These are phyloP conservation scores for Macaria notata DNA, from an alignment of 2,888 invertebrate species.

Conservation along the genomic window DNA sequence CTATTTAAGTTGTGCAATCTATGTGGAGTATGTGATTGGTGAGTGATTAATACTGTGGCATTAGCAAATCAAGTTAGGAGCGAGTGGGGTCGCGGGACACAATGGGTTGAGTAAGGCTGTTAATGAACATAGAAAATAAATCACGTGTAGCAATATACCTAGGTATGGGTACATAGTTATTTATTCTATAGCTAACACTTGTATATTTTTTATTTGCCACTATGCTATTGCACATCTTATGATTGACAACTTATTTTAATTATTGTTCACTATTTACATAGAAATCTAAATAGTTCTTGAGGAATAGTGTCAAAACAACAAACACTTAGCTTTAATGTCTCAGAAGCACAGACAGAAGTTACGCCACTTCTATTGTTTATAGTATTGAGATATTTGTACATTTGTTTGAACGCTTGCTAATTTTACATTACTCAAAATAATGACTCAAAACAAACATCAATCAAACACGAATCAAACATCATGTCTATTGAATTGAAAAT, in stretches of 20 bases:
- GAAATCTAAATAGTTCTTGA: too few species aligned
- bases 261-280: background rate
- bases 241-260: background rate
- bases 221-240: background rate
- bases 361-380: too few species aligned
- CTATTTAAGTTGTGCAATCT: background rate
- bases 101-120: background rate
- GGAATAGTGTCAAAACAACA: too few species aligned
- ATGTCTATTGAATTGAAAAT: too few species aligned
- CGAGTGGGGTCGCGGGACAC: background rate
- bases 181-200: background rate
- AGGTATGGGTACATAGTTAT: background rate
- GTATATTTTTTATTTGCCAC: background rate
- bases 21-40: too few species aligned
- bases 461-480: too few species aligned
- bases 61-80: slow-evolving; percentile 16
- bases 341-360: too few species aligned
- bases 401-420: too few species aligned
- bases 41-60: slow-evolving; percentile 23
- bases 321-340: too few species aligned
- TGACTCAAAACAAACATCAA: too few species aligned
- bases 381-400: too few species aligned
- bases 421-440: too few species aligned
- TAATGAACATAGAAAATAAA: background rate
- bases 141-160: background rate